Evolutionary conservation across 1,140 invertebrate species (phyloP).

Genomic region (Lucilia cuprina): DNA sequence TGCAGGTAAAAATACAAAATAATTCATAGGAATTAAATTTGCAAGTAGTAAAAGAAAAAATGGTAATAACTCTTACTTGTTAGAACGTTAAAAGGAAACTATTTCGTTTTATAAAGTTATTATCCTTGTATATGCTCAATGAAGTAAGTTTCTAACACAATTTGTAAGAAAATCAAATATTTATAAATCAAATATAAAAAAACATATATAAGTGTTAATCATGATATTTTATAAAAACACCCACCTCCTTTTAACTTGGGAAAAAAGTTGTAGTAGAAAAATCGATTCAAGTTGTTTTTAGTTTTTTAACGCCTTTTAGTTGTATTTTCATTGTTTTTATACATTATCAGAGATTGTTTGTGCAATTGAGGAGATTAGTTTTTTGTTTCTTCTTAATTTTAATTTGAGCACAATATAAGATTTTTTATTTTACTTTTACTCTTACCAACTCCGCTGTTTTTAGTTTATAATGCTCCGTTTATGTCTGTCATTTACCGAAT

Average conservation of each 20-base stretch:
- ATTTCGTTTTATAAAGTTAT: not conserved
- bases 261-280: not conserved
- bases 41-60: not conserved
- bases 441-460: not conserved
- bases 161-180: too few species aligned
- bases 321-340: not conserved
- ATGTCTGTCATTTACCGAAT: not conserved
- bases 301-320: not conserved
- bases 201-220: not conserved
- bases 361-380: not conserved
- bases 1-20: slow-evolving; percentile 58
- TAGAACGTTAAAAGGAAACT: slow-evolving; percentile 1
- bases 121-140: not conserved
- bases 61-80: slow-evolving; percentile 8
- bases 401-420: not conserved
- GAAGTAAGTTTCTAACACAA: too few species aligned
- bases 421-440: not conserved
- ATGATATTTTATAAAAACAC: not conserved
- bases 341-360: not conserved
- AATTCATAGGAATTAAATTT: slow-evolving; percentile 45
- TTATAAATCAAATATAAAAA: not conserved
- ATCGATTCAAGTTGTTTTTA: not conserved
- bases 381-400: not conserved
- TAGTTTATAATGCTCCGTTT: not conserved
- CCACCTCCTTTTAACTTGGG: not conserved